phyloP scores from a whole-genome alignment of 2,888 invertebrate species.

The Galerucella calmariensis region DNA sequence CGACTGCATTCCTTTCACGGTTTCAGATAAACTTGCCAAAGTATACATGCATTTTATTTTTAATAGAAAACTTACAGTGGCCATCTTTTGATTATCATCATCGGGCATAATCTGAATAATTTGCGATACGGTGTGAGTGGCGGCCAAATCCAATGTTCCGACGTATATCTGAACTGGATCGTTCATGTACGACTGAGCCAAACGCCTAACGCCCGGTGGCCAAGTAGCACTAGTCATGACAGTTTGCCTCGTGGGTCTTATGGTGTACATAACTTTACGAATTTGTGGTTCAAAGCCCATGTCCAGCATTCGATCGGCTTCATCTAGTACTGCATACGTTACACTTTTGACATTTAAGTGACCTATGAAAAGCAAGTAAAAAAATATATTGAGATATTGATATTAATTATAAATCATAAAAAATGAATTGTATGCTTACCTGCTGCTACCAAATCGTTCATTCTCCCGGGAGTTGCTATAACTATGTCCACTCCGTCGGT shows the following conservation, averaged over 20 bases:
- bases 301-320: slow-evolving; percentile 89
- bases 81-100: slow-evolving; percentile 74
- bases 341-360: slow-evolving; percentile 81
- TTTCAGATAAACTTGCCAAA: too few species aligned
- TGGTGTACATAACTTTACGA: slow-evolving; percentile 80
- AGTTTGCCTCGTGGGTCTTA: slow-evolving; percentile 92
- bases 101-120: slow-evolving; percentile 80
- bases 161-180: slow-evolving; percentile 92
- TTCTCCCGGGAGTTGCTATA: slow-evolving; percentile 93
- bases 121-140: slow-evolving; percentile 89
- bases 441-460: slow-evolving; percentile 87
- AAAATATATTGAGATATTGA: neutral
- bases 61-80: slow-evolving; percentile 65
- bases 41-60: neutral
- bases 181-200: slow-evolving; percentile 88
- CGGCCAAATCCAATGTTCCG: slow-evolving; percentile 88
- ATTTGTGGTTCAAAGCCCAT: slow-evolving; percentile 93
- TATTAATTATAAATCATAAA: too few species aligned
- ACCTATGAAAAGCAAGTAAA: slow-evolving; percentile 54
- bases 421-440: slow-evolving; percentile 52
- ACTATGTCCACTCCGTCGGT: slow-evolving; percentile 90
- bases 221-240: slow-evolving; percentile 97
- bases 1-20: too few species aligned
- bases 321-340: slow-evolving; percentile 92
- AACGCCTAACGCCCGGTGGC: slow-evolving; percentile 86